Base-by-base conservation (phyloP, 2,797 vertebrate genomes). In the Capromys pilorides region DNA sequence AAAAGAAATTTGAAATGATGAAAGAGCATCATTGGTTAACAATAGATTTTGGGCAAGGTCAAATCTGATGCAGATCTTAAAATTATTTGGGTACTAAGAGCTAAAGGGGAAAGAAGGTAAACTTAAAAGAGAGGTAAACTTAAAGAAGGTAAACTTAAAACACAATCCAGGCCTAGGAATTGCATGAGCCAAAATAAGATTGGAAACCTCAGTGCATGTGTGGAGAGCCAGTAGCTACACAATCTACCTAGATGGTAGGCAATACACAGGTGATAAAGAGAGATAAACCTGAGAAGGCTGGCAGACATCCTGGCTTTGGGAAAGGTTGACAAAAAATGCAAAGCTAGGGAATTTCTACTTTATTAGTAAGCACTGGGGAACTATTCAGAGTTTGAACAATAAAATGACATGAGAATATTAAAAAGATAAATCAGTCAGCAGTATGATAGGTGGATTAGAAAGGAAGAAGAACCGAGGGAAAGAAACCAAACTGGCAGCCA, bases 261-360 rank as follows among this genome's bases (percentile, higher is more conserved):
- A 87, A 85, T 19, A 11, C 13, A 7, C 61, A 51, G 26, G 51
- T 86, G 69, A 78, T 0, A 57, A 16, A 87, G 49, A 11, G 4
- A 69, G 13, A 57, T 22, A 28, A 45, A 51, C 26, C 61, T 6
- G 31, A 57, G 51, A 67, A 88, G 11, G 51, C n/a, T 88, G 86
- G n/a, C 67, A 75, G 36, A 4, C 24, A 86, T 45, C 75, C 93
- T 85, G n/a, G n/a, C 54, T 6, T 0, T 11, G 11, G 67, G 33
- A 10, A 21, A 89, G n/a, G 18, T 33, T 83, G 69, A 67, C 61
- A n/a, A 78, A 69, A 90, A 88, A 26, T 0, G 0, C 73, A 86
- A 69, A 88, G 62, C 93, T 83, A 83, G 94, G 78, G 57, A 95
- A 28, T 84, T 82, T n/a, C 22, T 78, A 78, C 71, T 94, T 95